Evolutionary conservation across 2,113 vertebrate genomes (phyloP), one percentile per base, ranked within the genome.

Genomic region (Syngnathus scovelli): DNA sequence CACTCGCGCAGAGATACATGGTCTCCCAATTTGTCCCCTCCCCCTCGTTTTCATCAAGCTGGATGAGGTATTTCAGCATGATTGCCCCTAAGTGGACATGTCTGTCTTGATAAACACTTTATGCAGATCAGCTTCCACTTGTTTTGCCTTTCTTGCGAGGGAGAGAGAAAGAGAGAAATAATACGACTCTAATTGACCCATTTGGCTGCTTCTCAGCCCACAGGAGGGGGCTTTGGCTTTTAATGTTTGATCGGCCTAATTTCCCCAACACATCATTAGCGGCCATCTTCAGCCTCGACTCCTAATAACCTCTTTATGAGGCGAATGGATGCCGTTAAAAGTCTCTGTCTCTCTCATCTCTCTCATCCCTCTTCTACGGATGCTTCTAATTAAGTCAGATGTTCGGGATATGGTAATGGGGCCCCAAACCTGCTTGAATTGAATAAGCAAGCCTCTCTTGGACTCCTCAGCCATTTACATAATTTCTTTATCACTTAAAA

Each of bases 231-330:
- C 90, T 87, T 85, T 85, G 85, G 94, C 93, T 93, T 95, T 98
- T 97, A 98, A 96, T 98, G 96, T 98, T 96, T 95, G 96, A 98
- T 98, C 93, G 94, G 94, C 93, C 94, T 96, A 96, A 98, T 97
- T 98, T 96, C 82, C 94, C 94, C 96, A 98, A 96, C 96, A 97
- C 96, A 97, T 98, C 95, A 96, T 98, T 98, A 98, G 88, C 92
- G 93, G 94, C 93, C 94, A 95, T 96, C 94, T 94, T 87, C 83
- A 83, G 79, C 83, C 93, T 91, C 88, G 93, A 92, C 94, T 95
- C 95, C 96, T 98, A 98, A 98, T 98, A 98, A 96, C 96, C 94
- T 96, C 94, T 97, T 98, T 98, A 98, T 95, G 96, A 96, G 95
- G 93, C 93, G 77, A 87, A 85, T 89, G 89, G 88, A 88, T 83